Evolutionary conservation across 2,113 vertebrate species (phyloP), one percentile per base, ranked within the genome.

Genomic region (Agapornis roseicollis): DNA sequence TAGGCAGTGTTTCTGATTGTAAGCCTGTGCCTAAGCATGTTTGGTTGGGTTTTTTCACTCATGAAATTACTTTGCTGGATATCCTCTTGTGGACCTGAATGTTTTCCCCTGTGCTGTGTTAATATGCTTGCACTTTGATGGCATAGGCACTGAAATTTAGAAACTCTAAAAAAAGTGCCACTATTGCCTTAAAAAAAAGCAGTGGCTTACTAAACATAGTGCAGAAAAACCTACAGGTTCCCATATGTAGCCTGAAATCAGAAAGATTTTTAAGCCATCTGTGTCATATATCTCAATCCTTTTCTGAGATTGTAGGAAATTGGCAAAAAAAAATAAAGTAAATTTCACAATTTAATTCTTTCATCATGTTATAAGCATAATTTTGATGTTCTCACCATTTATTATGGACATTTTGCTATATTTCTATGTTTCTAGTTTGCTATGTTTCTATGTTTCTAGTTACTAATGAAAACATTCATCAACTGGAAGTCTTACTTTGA

Each of bases 161-260:
- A 55, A 76, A 35, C 56, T n/a, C n/a, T 68, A 80, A 61, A 20
- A 35, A 80, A 80, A 63, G 22, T 33, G 69, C 53, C 55, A 49
- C 18, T 55, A 23, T 37, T 69, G 35, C 47, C 39, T 63, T 63
- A 35, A 63, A 31, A 66, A 70, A 70, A 77, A 17, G 33, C 22
- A 16, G 29, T 0, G 1, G 28, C 33, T 53, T 29, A 5, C 24
- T 37, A 35, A n/a, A 8, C 10, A 11, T 52, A 60, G 16, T 11
- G 23, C 58, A 73, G 58, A 37, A 47, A 33, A 49, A 37, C 50
- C 18, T 28, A 25, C 10, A 61, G 29, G 47, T 53, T 68, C 29
- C 47, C 28, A 13, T 8, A 10, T 37, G 17, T 39, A 37, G 23
- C 76, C 24, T 56, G 29, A 23, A 53, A 42, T 70, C 5, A 2